These are phyloP conservation scores for Gymnocypris eckloni DNA, from an alignment of 2,797 vertebrate genomes.

Conservation along the genomic window DNA sequence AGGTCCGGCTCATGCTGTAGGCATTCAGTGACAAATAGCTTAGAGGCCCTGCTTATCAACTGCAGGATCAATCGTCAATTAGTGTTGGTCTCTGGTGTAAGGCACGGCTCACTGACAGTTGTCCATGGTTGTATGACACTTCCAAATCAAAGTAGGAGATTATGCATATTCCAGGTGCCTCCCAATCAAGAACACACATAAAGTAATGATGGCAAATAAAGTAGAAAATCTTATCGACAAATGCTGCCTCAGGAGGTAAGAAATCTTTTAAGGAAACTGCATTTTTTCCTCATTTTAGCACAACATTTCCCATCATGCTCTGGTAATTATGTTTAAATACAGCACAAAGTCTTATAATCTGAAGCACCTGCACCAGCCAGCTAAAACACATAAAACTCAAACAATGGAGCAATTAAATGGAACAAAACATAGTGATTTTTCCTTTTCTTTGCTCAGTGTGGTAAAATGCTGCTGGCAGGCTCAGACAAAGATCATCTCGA, in stretches of 20 bases:
- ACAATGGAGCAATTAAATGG: neutral
- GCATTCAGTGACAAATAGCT: conserved; percentile 35
- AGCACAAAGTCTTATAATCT: neutral
- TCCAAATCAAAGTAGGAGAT: neutral
- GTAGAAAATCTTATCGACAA: neutral
- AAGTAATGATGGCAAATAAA: neutral
- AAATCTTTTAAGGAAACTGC: neutral
- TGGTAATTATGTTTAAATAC: conserved; percentile 16
- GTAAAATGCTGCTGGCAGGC: neutral
- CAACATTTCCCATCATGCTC: conserved; percentile 9
- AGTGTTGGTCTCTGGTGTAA: conserved; percentile 17
- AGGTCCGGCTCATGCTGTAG: conserved; percentile 30
- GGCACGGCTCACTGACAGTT: conserved; percentile 8
- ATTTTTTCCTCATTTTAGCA: conserved; percentile 7
- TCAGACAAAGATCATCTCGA: conserved; percentile 23
- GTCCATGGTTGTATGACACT: neutral
- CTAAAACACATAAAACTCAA: conserved; percentile 18
- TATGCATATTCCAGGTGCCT: conserved; percentile 2
- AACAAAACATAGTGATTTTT: conserved; percentile 8
- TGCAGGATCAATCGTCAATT: conserved; percentile 52
- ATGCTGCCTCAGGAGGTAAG: neutral
- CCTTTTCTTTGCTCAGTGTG: conserved; percentile 12
- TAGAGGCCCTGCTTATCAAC: conserved; percentile 30
- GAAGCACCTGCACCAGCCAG: conserved; percentile 19
- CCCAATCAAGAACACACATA: conserved; percentile 15